Conservation (phyloP, 1,140 invertebrate genomes). For the Hylaeus anthracinus region DNA sequence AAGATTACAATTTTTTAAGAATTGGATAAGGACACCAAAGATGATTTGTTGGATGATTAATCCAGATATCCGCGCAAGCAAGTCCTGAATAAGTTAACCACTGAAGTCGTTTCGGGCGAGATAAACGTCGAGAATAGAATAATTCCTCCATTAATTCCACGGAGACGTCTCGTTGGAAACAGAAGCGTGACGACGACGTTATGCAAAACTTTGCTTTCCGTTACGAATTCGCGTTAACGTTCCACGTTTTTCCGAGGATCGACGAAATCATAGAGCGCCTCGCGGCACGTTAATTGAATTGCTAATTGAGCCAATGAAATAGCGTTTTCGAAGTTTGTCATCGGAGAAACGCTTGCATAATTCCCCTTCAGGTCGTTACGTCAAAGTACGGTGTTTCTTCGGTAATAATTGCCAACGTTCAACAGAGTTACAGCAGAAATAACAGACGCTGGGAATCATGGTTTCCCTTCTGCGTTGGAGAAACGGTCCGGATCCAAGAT, state of each 20-base stretch:
- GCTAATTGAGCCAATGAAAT: conserved; percentile 15
- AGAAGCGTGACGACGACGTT: neutral
- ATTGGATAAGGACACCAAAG: too few species aligned
- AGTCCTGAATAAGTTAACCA: too few species aligned
- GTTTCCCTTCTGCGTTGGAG: neutral
- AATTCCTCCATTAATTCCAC: too few species aligned
- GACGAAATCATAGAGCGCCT: neutral
- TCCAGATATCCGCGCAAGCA: too few species aligned
- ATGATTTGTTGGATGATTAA: too few species aligned
- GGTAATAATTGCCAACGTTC: neutral
- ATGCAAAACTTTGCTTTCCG: neutral
- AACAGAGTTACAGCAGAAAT: conserved; percentile 1
- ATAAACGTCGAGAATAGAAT: too few species aligned
- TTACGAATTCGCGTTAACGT: neutral
- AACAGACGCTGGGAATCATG: neutral
- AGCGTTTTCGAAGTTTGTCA: conserved; percentile 31
- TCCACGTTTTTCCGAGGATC: conserved; percentile 11
- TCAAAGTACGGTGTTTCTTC: neutral
- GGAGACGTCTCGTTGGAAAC: too few species aligned
- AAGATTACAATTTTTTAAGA: too few species aligned
- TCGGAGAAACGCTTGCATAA: conserved; percentile 8
- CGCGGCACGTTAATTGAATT: conserved; percentile 19
- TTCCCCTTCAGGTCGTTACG: conserved; percentile 11
- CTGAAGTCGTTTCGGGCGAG: too few species aligned
- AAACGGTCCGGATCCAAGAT: neutral